Evolutionary conservation across 2,888 invertebrate genomes (phyloP), one percentile per base, ranked within the genome.

Genomic region (Anoplius nigerrimus): DNA sequence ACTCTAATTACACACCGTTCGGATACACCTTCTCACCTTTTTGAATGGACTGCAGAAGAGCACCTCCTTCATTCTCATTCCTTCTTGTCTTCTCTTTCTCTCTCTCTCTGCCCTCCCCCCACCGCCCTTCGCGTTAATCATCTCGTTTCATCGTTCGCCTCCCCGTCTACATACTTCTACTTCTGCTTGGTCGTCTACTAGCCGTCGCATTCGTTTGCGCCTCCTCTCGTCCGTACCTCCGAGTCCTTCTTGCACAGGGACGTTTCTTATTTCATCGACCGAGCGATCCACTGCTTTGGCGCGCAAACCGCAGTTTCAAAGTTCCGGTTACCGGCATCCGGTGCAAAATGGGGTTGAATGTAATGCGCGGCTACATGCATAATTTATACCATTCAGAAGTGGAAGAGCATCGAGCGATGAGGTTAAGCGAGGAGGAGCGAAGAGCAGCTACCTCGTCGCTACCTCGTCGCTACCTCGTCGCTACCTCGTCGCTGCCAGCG

Each of bases 11-110:
- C 79, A 78, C 78, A 75, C 72, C 72, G 73, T 78, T 76, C 77
- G 75, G 77, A 78, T 79, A 78, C 79, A 80, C 80, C 82, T 84
- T 84, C 83, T 82, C 84, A 83, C 84, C 82, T 85, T 80, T 83
- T 78, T 70, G 71, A 80, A 80, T 74, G 78, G 73, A 62, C 75
- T 53, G 42, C 8, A 18, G 54, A 57, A 63, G 69, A 67, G 52
- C 65, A 43, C 45, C 53, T 61, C 56, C 64, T 64, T 63, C 72
- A 58, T 65, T 59, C 34, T 34, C 58, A 45, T 60, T 64, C 59
- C 51, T 64, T 57, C 60, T n/a, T 55, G 51, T 21, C 54, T 56
- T 46, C 55, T 53, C 61, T 57, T 21, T n/a, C n/a, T n/a, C 58
- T 27, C 57, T 34, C 56, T n/a, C n/a, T n/a, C n/a, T n/a, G n/a